These are phyloP conservation scores for Phyllopteryx taeniolatus DNA, from an alignment of 2,113 vertebrate genomes.

Conservation along the genomic window DNA sequence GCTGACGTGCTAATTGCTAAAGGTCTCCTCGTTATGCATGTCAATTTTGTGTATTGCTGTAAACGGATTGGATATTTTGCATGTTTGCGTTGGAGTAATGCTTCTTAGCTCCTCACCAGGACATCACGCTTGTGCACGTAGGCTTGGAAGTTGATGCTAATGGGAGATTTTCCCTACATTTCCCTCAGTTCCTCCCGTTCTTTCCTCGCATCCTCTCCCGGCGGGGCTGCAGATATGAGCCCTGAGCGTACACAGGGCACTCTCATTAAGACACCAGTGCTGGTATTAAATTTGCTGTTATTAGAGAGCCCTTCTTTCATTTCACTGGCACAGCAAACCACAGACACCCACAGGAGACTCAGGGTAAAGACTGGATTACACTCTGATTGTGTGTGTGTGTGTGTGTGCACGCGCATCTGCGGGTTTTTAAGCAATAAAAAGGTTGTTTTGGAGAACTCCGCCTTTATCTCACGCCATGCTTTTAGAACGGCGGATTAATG, in stretches of 20 bases:
- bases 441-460: background rate
- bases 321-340: constrained; percentile 73
- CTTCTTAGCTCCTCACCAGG: background rate
- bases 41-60: constrained; percentile 14
- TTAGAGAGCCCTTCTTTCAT: constrained; percentile 73
- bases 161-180: constrained; percentile 66
- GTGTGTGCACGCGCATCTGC: background rate
- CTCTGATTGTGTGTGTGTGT: constrained; percentile 25
- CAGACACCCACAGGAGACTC: constrained; percentile 66
- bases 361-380: constrained; percentile 58
- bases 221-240: constrained; percentile 65
- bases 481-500: background rate
- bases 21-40: constrained; percentile 36
- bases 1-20: constrained; percentile 50
- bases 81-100: constrained; percentile 27
- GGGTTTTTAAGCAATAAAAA: background rate
- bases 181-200: constrained; percentile 46
- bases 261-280: constrained; percentile 72
- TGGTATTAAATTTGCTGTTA: constrained; percentile 72
- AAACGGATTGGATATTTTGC: background rate
- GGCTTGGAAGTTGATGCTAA: constrained; percentile 65
- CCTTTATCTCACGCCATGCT: too few relatives aligned
- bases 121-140: constrained; percentile 17
- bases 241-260: constrained; percentile 66
- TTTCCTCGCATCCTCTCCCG: constrained; percentile 48